A percentile compares a stretch with the other conserved stretches of the same genome.
These are phyloP conservation scores for Anoura caudifer DNA, from an alignment of 2,113 vertebrate genomes.

Conservation along the genomic window DNA sequence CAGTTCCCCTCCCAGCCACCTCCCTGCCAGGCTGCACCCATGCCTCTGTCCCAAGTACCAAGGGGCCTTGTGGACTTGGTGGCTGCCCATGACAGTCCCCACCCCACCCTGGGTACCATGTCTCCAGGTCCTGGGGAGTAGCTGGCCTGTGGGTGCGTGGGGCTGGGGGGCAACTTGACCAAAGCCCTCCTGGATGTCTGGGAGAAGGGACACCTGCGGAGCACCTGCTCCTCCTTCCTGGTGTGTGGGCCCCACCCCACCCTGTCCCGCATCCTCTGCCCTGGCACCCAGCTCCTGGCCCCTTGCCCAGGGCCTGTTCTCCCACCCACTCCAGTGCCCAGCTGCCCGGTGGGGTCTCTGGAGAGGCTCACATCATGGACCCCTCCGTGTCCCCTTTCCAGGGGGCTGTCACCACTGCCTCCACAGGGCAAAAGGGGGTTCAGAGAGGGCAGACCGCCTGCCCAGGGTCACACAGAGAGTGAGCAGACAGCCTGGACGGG, in stretches of 20 bases:
- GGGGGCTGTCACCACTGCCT: not conserved
- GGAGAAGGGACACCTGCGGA: not conserved
- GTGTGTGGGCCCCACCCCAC: not conserved
- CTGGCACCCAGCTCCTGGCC: not conserved
- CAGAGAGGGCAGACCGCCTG: not conserved
- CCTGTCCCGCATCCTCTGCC: not conserved
- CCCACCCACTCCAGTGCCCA: not conserved
- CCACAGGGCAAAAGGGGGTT: not conserved
- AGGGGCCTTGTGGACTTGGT: not conserved
- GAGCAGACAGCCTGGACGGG: not conserved
- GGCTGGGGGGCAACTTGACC: not conserved
- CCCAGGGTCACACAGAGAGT: not conserved
- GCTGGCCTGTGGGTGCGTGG: fast-evolving
- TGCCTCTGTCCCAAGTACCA: not conserved
- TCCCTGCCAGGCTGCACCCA: not conserved
- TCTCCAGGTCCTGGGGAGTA: not conserved
- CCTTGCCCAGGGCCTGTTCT: not conserved
- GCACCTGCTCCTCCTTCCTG: not conserved
- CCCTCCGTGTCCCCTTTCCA: too few relatives aligned
- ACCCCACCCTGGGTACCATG: too few relatives aligned
- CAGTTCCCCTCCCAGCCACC: fast-evolving
- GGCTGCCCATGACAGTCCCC: not conserved
- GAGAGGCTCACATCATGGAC: not conserved
- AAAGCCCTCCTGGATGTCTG: not conserved
- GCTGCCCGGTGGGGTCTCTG: not conserved